A percentile compares a stretch with the other conserved stretches of the same genome.
Evolutionary conservation across 2,888 invertebrate species (phyloP).

Genomic region (Stegophylla sp.): DNA sequence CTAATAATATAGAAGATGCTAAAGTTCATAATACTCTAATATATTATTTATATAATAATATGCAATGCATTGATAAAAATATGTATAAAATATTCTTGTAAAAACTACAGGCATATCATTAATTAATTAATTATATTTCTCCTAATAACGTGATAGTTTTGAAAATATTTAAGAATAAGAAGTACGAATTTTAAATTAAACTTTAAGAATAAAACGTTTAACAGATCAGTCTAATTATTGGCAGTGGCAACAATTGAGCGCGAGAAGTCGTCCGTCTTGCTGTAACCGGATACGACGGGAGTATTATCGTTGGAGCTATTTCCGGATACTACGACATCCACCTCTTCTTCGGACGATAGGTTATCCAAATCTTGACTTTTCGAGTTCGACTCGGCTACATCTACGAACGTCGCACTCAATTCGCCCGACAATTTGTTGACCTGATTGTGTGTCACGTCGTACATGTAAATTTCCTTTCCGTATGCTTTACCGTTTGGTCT

Average conservation of each 20-base stretch:
- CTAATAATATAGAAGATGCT: background rate
- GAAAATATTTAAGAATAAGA: constrained; percentile 15
- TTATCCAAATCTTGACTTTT: constrained; percentile 69
- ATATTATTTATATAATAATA: background rate
- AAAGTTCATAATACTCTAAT: background rate
- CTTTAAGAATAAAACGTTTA: constrained; percentile 35
- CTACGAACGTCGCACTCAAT: constrained; percentile 82
- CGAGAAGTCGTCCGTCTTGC: constrained; percentile 58
- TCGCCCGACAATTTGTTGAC: constrained; percentile 82
- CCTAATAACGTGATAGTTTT: background rate
- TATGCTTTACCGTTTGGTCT: constrained; percentile 64
- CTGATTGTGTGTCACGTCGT: constrained; percentile 76
- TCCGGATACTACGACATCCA: constrained; percentile 56
- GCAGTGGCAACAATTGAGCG: constrained; percentile 54
- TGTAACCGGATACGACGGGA: constrained; percentile 60
- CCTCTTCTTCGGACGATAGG: constrained; percentile 60
- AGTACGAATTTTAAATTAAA: constrained; percentile 13
- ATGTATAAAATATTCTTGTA: constrained; percentile 3
- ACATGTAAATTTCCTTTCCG: constrained; percentile 85
- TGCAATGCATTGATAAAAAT: background rate
- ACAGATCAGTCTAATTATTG: constrained; percentile 58
- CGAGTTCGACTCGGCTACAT: constrained; percentile 85
- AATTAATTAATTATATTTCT: background rate
- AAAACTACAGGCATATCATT: background rate
- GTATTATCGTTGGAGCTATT: constrained; percentile 48